Evolutionary conservation across 2,113 vertebrate species (phyloP).

Genomic region (Pachypanchax playfairii): DNA sequence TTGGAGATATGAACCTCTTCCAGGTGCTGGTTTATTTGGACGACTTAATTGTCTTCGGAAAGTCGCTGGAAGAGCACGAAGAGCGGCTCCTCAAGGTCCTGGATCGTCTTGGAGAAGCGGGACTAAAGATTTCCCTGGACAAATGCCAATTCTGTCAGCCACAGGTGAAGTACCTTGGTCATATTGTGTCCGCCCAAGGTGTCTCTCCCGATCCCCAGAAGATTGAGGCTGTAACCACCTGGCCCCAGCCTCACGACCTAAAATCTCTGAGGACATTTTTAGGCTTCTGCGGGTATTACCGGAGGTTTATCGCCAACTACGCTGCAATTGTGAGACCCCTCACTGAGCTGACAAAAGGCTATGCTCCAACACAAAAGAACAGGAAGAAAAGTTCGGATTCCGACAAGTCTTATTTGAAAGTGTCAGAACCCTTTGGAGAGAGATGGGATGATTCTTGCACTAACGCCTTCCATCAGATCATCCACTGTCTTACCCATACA

Average conservation of each 20-base stretch:
- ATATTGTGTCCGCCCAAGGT: neutral
- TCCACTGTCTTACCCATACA: neutral
- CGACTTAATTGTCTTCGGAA: no score
- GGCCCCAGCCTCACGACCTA: neutral
- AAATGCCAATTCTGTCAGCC: neutral
- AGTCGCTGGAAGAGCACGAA: no score
- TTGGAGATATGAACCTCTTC: neutral
- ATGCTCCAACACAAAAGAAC: neutral
- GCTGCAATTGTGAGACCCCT: neutral
- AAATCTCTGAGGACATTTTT: constrained; percentile 1
- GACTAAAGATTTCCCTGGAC: neutral
- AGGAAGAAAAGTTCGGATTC: neutral
- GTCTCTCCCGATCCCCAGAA: neutral
- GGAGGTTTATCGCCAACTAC: neutral
- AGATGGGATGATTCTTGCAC: no score
- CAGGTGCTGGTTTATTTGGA: neutral
- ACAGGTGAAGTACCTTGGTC: neutral
- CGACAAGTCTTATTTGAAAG: neutral
- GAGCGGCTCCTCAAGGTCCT: constrained; percentile 7
- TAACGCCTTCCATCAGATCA: no score
- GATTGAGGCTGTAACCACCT: neutral
- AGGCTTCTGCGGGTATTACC: neutral
- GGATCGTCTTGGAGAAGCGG: neutral
- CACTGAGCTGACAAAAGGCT: neutral
- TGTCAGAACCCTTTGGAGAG: neutral